Conservation (phyloP, 1,140 invertebrate species). For the Megathymus violae region DNA sequence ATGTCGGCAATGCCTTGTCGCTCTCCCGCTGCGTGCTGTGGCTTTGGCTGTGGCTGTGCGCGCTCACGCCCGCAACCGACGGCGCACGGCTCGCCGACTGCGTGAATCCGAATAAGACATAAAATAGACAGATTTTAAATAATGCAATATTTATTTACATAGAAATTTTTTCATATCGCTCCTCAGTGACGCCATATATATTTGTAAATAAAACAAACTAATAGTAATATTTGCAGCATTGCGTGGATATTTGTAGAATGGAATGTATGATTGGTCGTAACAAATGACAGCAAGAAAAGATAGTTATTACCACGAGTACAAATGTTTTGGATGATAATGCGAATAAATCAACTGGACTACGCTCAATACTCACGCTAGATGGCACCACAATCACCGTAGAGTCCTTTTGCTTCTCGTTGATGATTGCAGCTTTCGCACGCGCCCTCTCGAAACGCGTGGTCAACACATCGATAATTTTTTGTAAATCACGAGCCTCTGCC, state of each 20-base stretch:
- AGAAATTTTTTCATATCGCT: no score
- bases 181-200: no score
- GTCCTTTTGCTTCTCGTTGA: conserved; percentile 55
- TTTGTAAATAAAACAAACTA: no score
- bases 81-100: conserved; percentile 65
- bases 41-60: conserved; percentile 59
- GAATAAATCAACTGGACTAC: neutral
- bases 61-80: conserved; percentile 59
- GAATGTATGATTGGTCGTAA: no score
- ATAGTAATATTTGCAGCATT: no score
- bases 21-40: conserved; percentile 65
- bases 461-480: conserved; percentile 69
- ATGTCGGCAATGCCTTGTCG: conserved; percentile 58
- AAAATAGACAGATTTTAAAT: no score
- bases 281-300: no score
- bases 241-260: no score
- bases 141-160: no score
- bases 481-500: conserved; percentile 67
- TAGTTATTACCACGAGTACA: no score
- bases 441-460: conserved; percentile 66
- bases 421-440: conserved; percentile 53
- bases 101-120: no score
- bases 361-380: conserved; percentile 59
- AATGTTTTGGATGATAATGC: no score
- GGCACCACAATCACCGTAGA: conserved; percentile 50